These are phyloP conservation scores for Corydoras maculifer DNA, from an alignment of 2,113 vertebrate genomes.

Conservation along the genomic window DNA sequence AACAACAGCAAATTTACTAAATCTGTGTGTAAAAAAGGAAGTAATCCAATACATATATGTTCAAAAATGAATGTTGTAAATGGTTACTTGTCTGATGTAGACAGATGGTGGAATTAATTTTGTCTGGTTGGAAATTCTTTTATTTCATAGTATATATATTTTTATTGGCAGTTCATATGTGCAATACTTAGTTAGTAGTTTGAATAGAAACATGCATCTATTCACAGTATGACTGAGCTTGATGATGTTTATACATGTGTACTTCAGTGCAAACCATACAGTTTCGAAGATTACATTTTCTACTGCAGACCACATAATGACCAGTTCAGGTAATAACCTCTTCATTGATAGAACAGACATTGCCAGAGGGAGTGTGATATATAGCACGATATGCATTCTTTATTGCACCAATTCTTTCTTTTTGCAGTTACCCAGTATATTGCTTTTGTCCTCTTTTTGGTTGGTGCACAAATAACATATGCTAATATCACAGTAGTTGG, in stretches of 20 bases:
- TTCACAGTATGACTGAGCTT: not conserved
- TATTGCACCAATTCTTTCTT: not conserved
- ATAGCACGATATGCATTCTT: not conserved
- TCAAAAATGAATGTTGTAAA: no score
- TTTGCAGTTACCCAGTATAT: constrained; percentile 1
- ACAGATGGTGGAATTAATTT: no score
- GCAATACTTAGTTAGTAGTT: no score
- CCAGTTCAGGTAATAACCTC: not conserved
- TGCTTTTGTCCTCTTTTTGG: constrained; percentile 1
- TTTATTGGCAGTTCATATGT: no score
- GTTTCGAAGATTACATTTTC: not conserved
- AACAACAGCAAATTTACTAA: no score
- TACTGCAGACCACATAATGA: not conserved
- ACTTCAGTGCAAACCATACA: not conserved
- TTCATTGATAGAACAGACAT: constrained; percentile 1
- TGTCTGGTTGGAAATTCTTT: no score
- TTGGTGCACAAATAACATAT: not conserved
- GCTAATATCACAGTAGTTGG: no score
- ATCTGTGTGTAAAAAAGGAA: no score
- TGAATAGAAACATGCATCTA: not conserved
- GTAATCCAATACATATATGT: no score
- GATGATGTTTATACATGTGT: not conserved
- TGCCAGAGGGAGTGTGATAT: not conserved
- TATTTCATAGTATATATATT: no score
- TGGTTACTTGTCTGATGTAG: no score